Evolutionary conservation across 1,140 invertebrate species (phyloP), one percentile per base, ranked within the genome.

Genomic region (Globodera rostochiensis): DNA sequence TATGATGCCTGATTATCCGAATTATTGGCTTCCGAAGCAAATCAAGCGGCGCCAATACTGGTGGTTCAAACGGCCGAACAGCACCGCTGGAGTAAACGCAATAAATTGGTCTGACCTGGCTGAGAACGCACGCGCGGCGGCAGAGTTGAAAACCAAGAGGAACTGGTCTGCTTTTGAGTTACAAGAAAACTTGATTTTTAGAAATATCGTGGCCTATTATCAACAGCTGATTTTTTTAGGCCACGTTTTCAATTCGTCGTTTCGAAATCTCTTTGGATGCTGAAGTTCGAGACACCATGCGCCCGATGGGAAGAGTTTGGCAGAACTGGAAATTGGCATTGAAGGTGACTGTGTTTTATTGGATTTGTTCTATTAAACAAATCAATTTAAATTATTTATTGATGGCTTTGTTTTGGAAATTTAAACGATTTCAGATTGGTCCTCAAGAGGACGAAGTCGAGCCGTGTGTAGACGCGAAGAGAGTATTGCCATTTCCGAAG

Each of bases 311-410:
- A 87, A 90, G 92, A 5, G 79, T 86, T 82, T 93, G 93, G 84
- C 90, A 92, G 69, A 93, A 94, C 0, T 98, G 96, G 95, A 94
- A 95, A 90, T 88, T 98, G 0, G 93, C 93, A 82, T 92, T 95
- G 75, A 93, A 95, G 91, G 94, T 96, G 90, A 91, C 86, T 83
- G 19, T 64, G 21, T n/a, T 25, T 46, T 49, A 9, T 60, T 6
- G 15, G 19, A 57, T 53, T 36, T 11, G 1, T 25, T 25, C 25
- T 25, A 25, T 25, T 25, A 25, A 25, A 25, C 25, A 25, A 25
- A 25, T 25, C 25, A 25, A 25, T 25, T 25, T 25, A 25, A 0
- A 25, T 25, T 25, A 25, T 25, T 25, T 25, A 25, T 25, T 25
- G 25, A 25, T 25, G 25, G 25, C 0, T 25, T 25, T 25, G 25